These are phyloP conservation scores for Brachionus koreanus DNA, from an alignment of 1,140 invertebrate species.

Conservation along the genomic window DNA sequence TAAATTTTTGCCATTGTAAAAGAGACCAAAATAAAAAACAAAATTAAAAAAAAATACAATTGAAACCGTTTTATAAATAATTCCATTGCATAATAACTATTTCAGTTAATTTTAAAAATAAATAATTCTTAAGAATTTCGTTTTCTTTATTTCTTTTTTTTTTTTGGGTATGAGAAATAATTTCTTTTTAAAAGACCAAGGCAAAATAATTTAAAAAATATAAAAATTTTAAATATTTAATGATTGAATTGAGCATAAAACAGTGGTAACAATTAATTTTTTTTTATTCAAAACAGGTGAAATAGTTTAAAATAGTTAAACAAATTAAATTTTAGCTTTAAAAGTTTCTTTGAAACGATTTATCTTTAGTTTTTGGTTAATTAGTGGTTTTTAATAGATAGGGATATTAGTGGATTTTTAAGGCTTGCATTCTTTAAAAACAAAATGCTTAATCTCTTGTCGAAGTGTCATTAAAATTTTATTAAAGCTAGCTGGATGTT, in stretches of 20 bases:
- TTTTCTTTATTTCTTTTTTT: background rate
- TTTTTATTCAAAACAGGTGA: background rate
- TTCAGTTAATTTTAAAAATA: background rate
- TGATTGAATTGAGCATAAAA: background rate
- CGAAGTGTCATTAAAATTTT: constrained; percentile 6
- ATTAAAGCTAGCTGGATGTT: background rate
- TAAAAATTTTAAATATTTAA: background rate
- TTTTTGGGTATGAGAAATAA: background rate
- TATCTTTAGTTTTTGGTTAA: background rate
- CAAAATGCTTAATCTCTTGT: constrained; percentile 4
- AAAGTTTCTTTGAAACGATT: background rate
- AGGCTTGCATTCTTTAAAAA: background rate
- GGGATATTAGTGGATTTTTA: background rate
- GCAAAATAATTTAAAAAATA: background rate
- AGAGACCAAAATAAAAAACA: background rate
- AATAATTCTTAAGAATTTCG: background rate
- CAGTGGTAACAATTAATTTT: background rate
- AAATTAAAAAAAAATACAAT: background rate
- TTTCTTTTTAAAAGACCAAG: background rate
- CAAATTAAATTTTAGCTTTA: background rate
- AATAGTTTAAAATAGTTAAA: background rate
- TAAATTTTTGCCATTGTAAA: background rate
- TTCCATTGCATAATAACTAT: background rate
- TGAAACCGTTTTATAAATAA: background rate
- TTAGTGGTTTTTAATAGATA: background rate